Evolutionary conservation across 2,888 invertebrate genomes (phyloP).

Genomic region (Eupelmus urozonus): DNA sequence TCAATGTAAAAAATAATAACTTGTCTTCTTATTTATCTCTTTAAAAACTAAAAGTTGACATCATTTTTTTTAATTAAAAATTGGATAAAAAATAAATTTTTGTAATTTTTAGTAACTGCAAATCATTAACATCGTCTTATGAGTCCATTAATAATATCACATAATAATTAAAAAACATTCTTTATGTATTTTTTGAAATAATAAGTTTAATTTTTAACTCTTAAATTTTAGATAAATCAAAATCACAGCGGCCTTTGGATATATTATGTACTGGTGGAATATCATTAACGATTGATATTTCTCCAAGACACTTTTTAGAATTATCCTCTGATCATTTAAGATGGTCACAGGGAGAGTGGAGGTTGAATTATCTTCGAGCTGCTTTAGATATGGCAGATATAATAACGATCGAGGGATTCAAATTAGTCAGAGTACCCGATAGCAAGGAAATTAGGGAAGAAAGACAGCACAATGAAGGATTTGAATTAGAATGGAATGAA

Average conservation of each 20-base stretch:
- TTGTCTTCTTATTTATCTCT: no score
- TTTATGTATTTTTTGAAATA: not conserved
- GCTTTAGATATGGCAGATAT: conserved; percentile 86
- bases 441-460: conserved; percentile 84
- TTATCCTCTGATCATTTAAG: conserved; percentile 73
- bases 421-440: conserved; percentile 81
- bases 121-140: no score
- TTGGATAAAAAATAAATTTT: no score
- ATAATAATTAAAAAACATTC: no score
- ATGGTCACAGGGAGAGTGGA: conserved; percentile 73
- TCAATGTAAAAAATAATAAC: no score
- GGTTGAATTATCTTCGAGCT: conserved; percentile 75
- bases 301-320: conserved; percentile 73
- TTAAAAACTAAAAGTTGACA: no score
- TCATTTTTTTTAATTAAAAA: no score
- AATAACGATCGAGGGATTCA: conserved; percentile 84
- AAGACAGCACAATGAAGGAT: conserved; percentile 86
- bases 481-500: conserved; percentile 84
- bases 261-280: conserved; percentile 73
- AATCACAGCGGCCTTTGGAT: conserved; percentile 66
- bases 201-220: conserved; percentile 7
- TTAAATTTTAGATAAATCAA: conserved; percentile 58
- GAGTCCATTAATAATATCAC: no score
- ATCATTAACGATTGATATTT: conserved; percentile 73
- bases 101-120: not conserved